These are phyloP conservation scores for Nezara viridula DNA, from an alignment of 2,888 invertebrate genomes.

Conservation along the genomic window DNA sequence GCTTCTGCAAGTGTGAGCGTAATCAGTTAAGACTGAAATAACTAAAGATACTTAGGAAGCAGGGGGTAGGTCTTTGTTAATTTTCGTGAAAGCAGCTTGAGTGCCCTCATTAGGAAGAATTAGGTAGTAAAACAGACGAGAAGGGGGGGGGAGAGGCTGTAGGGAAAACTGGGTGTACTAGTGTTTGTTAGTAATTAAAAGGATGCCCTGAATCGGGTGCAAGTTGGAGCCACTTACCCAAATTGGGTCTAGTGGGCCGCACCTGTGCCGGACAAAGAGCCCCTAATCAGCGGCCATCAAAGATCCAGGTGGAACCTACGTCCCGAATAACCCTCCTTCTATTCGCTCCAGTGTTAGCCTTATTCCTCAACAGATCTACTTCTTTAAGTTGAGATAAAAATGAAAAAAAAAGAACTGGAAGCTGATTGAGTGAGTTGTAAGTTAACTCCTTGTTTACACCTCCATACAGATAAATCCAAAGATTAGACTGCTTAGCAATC, in stretches of 20 bases:
- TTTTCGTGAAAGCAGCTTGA: slow-evolving; percentile 46
- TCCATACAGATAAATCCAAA: too few species aligned
- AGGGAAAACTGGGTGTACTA: slow-evolving; percentile 6
- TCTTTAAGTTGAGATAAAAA: not conserved
- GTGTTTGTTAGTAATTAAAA: slow-evolving; percentile 43
- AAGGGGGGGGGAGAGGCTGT: not conserved
- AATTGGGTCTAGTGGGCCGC: slow-evolving; percentile 40
- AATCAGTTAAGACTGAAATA: slow-evolving; percentile 15
- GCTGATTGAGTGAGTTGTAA: not conserved
- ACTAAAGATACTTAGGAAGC: not conserved
- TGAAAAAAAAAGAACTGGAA: not conserved
- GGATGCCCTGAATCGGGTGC: slow-evolving; percentile 37
- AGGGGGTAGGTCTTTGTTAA: slow-evolving; percentile 17
- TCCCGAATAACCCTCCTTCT: not conserved
- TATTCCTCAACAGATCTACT: not conserved
- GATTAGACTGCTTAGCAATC: too few species aligned
- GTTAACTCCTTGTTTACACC: not conserved
- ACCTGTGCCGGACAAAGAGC: slow-evolving; percentile 46
- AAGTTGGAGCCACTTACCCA: slow-evolving; percentile 39
- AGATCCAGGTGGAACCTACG: not conserved
- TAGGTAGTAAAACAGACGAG: slow-evolving; percentile 27
- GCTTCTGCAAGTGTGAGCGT: not conserved
- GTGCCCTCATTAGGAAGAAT: slow-evolving; percentile 42
- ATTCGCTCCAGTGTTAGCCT: not conserved
- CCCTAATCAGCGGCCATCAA: slow-evolving; percentile 41